phyloP scores from a whole-genome alignment of 1,140 invertebrate species.

The Atopsyche davidsoni region DNA sequence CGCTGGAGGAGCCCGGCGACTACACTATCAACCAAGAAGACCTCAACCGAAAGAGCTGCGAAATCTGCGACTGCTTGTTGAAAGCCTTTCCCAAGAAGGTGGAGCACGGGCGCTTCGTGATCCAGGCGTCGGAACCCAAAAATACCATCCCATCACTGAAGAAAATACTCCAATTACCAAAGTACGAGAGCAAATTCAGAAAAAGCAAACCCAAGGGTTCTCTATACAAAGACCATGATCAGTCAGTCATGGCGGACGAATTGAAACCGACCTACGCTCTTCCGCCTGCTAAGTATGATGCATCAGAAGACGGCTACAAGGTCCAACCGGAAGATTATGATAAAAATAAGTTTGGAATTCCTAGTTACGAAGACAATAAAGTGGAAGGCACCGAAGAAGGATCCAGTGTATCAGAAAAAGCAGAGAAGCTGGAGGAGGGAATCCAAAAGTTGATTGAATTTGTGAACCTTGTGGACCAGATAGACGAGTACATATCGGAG shows the following conservation, averaged over 20 bases:
- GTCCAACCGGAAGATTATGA: too few species aligned
- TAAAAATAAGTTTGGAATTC: too few species aligned
- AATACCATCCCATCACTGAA: too few species aligned
- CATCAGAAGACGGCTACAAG: too few species aligned
- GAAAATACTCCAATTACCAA: too few species aligned
- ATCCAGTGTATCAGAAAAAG: too few species aligned
- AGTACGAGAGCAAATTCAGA: background rate
- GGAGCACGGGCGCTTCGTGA: slow-evolving; percentile 9
- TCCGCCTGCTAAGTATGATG: too few species aligned
- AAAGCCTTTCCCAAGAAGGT: slow-evolving; percentile 16
- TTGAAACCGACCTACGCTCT: background rate
- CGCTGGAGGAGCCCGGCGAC: background rate
- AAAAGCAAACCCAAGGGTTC: background rate
- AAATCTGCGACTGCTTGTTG: slow-evolving; percentile 25
- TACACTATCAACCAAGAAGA: slow-evolving; percentile 8
- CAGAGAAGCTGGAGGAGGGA: too few species aligned
- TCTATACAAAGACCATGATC: background rate
- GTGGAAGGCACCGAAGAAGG: background rate
- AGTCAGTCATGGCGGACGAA: slow-evolving; percentile 1
- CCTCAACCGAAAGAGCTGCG: slow-evolving; percentile 13
- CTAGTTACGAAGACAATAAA: too few species aligned
- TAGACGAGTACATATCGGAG: slow-evolving; percentile 18
- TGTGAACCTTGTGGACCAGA: slow-evolving; percentile 19
- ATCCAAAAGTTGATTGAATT: slow-evolving; percentile 23
- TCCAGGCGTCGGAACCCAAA: too few species aligned